Evolutionary conservation across 1,140 invertebrate genomes (phyloP).

Genomic region (Penaeus japonicus): DNA sequence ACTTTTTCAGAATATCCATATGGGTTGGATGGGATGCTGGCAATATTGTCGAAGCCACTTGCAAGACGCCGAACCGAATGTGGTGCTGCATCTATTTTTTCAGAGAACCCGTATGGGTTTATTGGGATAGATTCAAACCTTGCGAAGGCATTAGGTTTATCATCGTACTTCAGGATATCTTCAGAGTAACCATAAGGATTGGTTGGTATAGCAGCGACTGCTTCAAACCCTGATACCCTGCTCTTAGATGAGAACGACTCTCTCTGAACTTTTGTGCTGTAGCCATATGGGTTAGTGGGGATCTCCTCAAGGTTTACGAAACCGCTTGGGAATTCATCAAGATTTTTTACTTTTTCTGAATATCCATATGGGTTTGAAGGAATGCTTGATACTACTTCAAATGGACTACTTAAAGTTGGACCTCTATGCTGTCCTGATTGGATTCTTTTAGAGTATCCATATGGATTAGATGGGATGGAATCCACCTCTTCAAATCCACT

Average conservation of each 20-base stretch:
- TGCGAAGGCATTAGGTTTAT: neutral
- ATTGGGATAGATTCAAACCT: neutral
- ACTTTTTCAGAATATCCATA: constrained; percentile 10
- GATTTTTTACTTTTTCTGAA: neutral
- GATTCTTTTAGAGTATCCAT: neutral
- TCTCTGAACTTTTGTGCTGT: neutral
- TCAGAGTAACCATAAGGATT: constrained; percentile 16
- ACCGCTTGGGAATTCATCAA: neutral
- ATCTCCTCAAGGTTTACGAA: neutral
- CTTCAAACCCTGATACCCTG: too few species aligned
- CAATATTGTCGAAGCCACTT: neutral
- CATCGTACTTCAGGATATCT: neutral
- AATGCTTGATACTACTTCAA: neutral
- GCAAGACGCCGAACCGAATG: neutral
- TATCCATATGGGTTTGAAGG: neutral
- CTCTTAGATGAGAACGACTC: too few species aligned
- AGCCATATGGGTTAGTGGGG: neutral
- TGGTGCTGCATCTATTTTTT: too few species aligned
- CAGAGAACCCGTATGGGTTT: neutral
- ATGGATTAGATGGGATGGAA: neutral
- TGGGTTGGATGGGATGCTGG: neutral
- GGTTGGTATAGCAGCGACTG: neutral
- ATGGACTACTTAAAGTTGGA: neutral
- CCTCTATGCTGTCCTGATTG: neutral
- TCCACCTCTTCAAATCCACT: neutral